Evolutionary conservation across 1,140 invertebrate genomes (phyloP).

Genomic region (Bilobella aurantiaca): DNA sequence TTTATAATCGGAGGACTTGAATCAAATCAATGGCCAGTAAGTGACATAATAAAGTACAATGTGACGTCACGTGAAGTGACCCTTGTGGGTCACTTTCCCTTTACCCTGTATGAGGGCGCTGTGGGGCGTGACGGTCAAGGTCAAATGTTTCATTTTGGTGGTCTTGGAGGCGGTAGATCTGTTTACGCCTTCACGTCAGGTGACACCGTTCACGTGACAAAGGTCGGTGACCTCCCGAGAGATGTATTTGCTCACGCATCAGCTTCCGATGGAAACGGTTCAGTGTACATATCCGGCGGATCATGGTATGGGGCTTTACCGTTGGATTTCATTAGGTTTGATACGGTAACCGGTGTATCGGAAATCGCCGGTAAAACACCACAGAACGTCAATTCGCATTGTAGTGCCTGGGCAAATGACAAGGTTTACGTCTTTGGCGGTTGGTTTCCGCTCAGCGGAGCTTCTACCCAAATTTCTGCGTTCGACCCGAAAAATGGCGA

Average conservation of each 20-base stretch:
- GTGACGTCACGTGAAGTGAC: background rate
- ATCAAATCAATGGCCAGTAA: background rate
- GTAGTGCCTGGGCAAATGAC: background rate
- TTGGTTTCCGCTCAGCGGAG: too few relatives aligned
- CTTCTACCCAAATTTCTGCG: background rate
- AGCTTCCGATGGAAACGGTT: background rate
- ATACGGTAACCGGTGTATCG: background rate
- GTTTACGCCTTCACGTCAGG: background rate
- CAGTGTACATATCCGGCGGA: background rate
- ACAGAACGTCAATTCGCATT: background rate
- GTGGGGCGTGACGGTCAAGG: background rate
- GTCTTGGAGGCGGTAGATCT: background rate
- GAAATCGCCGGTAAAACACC: background rate
- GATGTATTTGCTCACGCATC: background rate
- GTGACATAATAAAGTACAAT: background rate
- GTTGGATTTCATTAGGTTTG: background rate
- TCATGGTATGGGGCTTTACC: background rate
- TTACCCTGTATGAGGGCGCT: background rate
- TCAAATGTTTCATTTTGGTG: background rate
- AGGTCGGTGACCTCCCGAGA: background rate
- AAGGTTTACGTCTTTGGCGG: background rate
- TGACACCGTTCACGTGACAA: background rate
- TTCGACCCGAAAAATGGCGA: too few relatives aligned
- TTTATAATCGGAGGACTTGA: background rate
- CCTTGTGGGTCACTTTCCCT: background rate